Evolutionary conservation across 2,113 vertebrate genomes (phyloP).

Genomic region (Cavia aperea): DNA sequence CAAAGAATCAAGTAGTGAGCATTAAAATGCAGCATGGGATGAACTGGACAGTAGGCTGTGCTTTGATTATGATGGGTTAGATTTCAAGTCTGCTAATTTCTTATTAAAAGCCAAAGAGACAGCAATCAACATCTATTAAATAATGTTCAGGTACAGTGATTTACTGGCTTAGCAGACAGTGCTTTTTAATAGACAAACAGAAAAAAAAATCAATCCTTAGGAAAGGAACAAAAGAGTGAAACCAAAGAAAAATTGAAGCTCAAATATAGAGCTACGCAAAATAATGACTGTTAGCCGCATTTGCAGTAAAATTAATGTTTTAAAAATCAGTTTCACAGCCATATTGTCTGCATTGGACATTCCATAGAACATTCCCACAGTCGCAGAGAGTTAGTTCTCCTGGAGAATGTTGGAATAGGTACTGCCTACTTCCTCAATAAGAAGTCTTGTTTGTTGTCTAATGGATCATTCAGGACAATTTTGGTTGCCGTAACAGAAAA

Average conservation of each 20-base stretch:
- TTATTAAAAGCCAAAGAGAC: background rate
- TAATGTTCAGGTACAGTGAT: background rate
- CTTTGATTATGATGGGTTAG: background rate
- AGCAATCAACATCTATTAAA: background rate
- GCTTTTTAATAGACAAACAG: background rate
- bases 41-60: background rate
- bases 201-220: background rate
- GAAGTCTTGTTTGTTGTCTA: background rate
- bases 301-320: background rate
- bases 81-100: background rate
- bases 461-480: background rate
- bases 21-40: background rate
- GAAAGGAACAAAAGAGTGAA: background rate
- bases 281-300: too few relatives aligned
- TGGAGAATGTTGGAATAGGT: background rate
- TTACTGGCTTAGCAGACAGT: too few relatives aligned
- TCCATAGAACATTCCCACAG: background rate
- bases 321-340: background rate
- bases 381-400: background rate
- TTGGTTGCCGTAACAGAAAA: background rate
- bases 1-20: background rate
- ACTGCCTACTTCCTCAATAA: background rate
- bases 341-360: accelerated
- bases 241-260: background rate
- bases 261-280: background rate